Percentiles rank a stretch among this genome's conserved stretches.
Conservation (phyloP, 2,888 invertebrate genomes). For the Dyspetes luteomarginatus region DNA sequence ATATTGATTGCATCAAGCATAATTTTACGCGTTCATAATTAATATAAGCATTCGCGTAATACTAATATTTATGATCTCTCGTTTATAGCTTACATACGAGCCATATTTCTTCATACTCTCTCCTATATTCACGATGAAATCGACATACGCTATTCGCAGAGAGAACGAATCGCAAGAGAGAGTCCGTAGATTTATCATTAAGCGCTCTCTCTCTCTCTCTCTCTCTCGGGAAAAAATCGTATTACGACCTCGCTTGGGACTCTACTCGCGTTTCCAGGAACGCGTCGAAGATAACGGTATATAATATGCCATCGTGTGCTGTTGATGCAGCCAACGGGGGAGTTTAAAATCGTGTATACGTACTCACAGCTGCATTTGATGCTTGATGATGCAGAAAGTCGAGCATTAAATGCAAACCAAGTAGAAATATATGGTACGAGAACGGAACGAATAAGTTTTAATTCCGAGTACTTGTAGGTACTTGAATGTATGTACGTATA, state of each 20-base stretch:
- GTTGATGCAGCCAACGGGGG: slow-evolving; percentile 60
- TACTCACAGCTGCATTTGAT: slow-evolving; percentile 51
- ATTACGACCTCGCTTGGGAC: slow-evolving; percentile 58
- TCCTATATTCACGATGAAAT: slow-evolving; percentile 27
- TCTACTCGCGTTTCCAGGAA: slow-evolving; percentile 67
- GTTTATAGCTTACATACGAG: neutral
- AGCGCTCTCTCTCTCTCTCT: no score
- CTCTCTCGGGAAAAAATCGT: slow-evolving; percentile 53
- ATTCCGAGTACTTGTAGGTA: no score
- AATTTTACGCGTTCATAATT: slow-evolving; percentile 15
- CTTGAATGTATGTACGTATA: no score
- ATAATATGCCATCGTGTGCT: slow-evolving; percentile 64
- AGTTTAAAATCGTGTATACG: slow-evolving; percentile 3
- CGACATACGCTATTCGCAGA: slow-evolving; percentile 42
- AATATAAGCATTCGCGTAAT: neutral
- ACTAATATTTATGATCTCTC: neutral
- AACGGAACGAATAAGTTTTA: slow-evolving; percentile 11
- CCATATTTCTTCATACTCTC: slow-evolving; percentile 20
- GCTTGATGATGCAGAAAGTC: slow-evolving; percentile 55
- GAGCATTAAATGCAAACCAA: slow-evolving; percentile 39
- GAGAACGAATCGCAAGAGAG: slow-evolving; percentile 39
- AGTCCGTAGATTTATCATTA: neutral
- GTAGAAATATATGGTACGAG: neutral
- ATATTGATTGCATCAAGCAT: neutral
- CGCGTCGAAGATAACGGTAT: slow-evolving; percentile 67